Evolutionary conservation across 2,797 vertebrate genomes (phyloP), one percentile per base, ranked within the genome.

Genomic region (Ctenopoma multispine): DNA sequence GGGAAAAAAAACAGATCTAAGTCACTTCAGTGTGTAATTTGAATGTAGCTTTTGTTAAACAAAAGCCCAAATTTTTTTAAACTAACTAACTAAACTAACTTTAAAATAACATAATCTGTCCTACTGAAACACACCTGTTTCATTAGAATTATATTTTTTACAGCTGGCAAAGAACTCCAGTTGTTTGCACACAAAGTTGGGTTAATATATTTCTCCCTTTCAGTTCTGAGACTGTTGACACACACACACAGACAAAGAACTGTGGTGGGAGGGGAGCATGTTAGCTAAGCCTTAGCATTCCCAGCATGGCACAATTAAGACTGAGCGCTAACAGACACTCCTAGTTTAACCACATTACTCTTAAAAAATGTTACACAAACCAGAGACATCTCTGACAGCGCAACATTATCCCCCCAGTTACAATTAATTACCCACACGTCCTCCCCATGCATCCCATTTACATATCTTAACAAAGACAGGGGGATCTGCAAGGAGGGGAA

Each of bases 371-470:
- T 96, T 96, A 95, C 93, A 95, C 95, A 96, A 96, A 94, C 95
- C 87, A 92, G 93, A 96, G 95, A 97, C 96, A 94, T 95, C 92
- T 94, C 94, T 97, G 96, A 97, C 96, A 98, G 96, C 94, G 92
- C 96, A 96, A 97, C 96, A 97, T 96, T 97, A 97, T 97, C 96
- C 96, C 96, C 89, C 82, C 89, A 92, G 91, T 96, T 96, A 96
- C 96, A 96, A 97, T 97, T 97, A 98, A 97, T 98, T 97, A 97
- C 96, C 95, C 95, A 94, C 95, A 96, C 93, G 95, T 96, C 96
- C 94, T 96, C 95, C 96, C 94, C 93, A 94, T 94, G 96, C 96
- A 96, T 97, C 94, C 91, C 93, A 97, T 98, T 97, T 98, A 95
- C 96, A 98, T 98, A 97, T 96, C 94, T 96, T 92, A 93, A 96